phyloP scores from a whole-genome alignment of 2,113 vertebrate genomes.

The Myiozetetes cayanensis region DNA sequence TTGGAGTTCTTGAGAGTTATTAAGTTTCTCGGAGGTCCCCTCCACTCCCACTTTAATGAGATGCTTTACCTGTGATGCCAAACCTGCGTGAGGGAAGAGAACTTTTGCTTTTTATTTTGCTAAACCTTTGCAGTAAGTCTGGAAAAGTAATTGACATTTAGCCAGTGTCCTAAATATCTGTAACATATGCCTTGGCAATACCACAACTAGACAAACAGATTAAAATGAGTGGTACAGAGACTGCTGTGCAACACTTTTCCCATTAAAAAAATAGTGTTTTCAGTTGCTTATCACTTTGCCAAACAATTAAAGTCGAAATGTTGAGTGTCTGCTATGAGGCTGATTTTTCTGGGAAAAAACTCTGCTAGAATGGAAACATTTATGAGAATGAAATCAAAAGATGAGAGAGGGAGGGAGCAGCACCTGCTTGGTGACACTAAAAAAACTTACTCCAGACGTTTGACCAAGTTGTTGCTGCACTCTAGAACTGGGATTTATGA shows the following conservation, averaged over 20 bases:
- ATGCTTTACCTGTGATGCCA: not conserved
- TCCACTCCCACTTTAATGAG: not conserved
- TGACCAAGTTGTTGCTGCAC: not conserved
- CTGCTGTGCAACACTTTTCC: slow-evolving; percentile 20
- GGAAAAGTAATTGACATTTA: slow-evolving; percentile 18
- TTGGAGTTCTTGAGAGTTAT: not conserved
- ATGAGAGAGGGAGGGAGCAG: not conserved
- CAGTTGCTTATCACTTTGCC: slow-evolving; percentile 41
- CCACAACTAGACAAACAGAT: slow-evolving; percentile 24
- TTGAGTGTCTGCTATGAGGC: not conserved
- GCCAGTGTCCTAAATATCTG: slow-evolving; percentile 1
- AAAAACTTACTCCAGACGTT: not conserved
- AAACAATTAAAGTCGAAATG: slow-evolving; percentile 35
- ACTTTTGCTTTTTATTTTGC: not conserved
- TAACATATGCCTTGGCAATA: slow-evolving; percentile 24
- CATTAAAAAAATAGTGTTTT: slow-evolving; percentile 3
- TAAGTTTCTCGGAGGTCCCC: not conserved
- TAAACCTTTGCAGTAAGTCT: not conserved
- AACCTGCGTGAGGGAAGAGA: not conserved
- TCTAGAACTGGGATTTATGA: not conserved
- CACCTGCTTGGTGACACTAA: not conserved
- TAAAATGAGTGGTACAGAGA: slow-evolving; percentile 4
- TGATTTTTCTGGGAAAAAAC: slow-evolving; percentile 14
- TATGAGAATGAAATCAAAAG: not conserved
- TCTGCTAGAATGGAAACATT: slow-evolving; percentile 13